These are phyloP conservation scores for Yponomeuta evonymella DNA, from an alignment of 2,888 invertebrate genomes.

Conservation along the genomic window DNA sequence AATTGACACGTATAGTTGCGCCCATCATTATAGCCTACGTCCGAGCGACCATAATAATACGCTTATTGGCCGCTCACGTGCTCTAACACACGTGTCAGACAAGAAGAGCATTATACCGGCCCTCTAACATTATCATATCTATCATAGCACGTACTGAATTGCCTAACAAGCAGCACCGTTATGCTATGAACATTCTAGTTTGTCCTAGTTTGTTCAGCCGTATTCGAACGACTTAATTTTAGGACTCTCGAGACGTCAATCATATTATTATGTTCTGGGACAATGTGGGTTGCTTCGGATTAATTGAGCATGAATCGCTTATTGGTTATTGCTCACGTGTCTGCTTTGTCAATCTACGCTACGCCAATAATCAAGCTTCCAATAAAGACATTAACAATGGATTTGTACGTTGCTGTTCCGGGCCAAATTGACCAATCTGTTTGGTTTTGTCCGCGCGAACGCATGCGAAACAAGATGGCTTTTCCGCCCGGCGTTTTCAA, in stretches of 20 bases:
- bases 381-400: constrained; percentile 2
- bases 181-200: constrained; percentile 32
- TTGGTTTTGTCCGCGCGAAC: constrained; percentile 1
- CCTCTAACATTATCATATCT: constrained; percentile 39
- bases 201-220: constrained; percentile 40
- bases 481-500: constrained; percentile 16
- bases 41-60: constrained; percentile 6
- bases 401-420: constrained; percentile 14
- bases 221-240: background rate
- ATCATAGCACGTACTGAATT: constrained; percentile 43
- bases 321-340: background rate
- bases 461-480: constrained; percentile 11
- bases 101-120: constrained; percentile 39
- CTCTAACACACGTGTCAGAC: constrained; percentile 31
- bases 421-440: constrained; percentile 16
- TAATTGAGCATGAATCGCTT: constrained; percentile 9
- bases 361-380: constrained; percentile 4
- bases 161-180: constrained; percentile 54
- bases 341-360: background rate
- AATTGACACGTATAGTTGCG: background rate
- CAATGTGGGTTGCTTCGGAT: background rate
- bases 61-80: constrained; percentile 31
- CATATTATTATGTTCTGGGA: background rate
- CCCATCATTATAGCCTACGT: background rate
- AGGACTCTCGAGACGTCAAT: constrained; percentile 4